Base-by-base conservation (phyloP, 1,140 invertebrate genomes). In the Pinna nobilis region DNA sequence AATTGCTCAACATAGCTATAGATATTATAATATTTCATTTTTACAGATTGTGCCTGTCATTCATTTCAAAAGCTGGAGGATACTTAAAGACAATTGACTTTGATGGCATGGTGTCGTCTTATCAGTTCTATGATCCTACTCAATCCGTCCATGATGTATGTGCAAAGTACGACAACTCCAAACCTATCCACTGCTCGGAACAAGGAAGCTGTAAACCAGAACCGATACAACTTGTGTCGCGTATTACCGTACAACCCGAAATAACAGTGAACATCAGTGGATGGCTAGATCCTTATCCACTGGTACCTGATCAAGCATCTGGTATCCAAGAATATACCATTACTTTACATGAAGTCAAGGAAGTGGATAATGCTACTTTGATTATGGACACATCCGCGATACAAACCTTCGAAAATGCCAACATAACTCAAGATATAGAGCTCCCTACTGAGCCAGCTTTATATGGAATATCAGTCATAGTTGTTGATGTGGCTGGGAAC, bases 401-500 rank as follows among this genome's bases (percentile, higher is more conserved):
- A 18, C 41, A 35, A 23, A 50, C 25, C 32, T 50, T 32, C 23
- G 33, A 65, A 7, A n/a, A 32, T 32, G 30, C 63, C 28, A 20
- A 32, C 30, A 35, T 18, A 15, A 32, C 51, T 5, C 3, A 50
- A 7, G 37, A 50, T 15, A 35, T 70, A n/a, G 50, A n/a, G 20
- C 33, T 70, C 13, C 68, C 68, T n/a, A 25, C 20, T 9, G 7
- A 61, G 15, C 68, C 68, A 23, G 68, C 55, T 49, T 32, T 70
- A 28, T 70, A 50, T 60, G 68, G 49, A 47, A 41, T 70, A 9
- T 15, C 59, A 6, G n/a, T 70, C 20, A 57, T 61, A 50, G 57
- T 61, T 11, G 32, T 50, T 28, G 68, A 70, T 49, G 18, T 35
- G 41, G 74, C 78, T n/a, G 66, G 67, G 15, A 80, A 80, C 41